Percentiles rank a stretch among this genome's conserved stretches.
Evolutionary conservation across 1,140 invertebrate species (phyloP).

Genomic region (Physella acuta): DNA sequence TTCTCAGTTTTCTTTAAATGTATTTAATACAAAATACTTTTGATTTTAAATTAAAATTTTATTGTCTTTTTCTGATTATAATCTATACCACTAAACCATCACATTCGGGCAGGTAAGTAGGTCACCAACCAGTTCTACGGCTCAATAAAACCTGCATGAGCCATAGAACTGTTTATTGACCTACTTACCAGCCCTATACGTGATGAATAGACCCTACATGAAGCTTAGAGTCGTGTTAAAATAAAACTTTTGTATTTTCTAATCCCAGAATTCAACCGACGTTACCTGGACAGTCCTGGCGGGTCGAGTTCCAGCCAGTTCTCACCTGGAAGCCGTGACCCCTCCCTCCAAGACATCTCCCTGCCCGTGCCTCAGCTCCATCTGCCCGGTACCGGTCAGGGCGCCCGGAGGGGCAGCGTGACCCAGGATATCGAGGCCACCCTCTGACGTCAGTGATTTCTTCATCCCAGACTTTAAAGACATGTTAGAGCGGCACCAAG

Average conservation of each 20-base stretch:
- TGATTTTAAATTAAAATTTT: no score
- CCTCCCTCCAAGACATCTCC: conserved; percentile 17
- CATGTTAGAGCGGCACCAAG: no score
- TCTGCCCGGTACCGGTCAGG: neutral
- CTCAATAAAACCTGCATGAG: no score
- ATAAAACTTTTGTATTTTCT: neutral
- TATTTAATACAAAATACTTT: no score
- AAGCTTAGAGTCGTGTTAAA: neutral
- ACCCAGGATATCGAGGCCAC: conserved; percentile 20
- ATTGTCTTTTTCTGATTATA: neutral
- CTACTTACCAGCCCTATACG: no score
- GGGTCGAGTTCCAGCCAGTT: conserved; percentile 19
- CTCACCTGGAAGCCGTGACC: conserved; percentile 19
- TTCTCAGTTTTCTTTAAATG: no score
- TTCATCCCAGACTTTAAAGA: no score
- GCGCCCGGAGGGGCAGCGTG: neutral
- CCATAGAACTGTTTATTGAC: no score
- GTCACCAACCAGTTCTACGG: no score
- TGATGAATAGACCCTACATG: no score
- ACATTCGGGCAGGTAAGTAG: no score
- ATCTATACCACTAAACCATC: no score
- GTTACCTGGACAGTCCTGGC: conserved; percentile 22
- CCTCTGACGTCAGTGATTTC: neutral
- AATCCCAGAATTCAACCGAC: conserved; percentile 21
- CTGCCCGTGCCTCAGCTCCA: conserved; percentile 8